These are phyloP conservation scores for Aurelia sp. DNA, from an alignment of 30 jellyfish, hydroid and myxozoan species.

Conservation along the genomic window DNA sequence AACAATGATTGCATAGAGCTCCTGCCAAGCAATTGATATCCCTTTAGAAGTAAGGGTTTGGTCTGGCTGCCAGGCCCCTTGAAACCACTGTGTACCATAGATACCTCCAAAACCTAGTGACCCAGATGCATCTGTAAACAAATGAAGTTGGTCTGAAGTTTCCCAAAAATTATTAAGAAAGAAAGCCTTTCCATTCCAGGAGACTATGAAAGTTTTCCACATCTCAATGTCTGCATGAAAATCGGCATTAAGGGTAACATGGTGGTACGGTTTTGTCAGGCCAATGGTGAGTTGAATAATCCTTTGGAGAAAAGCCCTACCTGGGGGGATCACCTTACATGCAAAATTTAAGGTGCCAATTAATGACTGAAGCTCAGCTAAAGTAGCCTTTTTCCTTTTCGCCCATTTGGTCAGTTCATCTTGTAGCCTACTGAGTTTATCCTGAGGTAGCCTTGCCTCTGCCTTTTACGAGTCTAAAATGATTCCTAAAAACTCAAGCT, in stretches of 20 bases:
- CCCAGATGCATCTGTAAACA: conserved; percentile 38
- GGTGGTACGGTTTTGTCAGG: conserved; percentile 40
- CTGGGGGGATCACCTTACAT: conserved; percentile 67
- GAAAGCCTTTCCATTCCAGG: conserved; percentile 80
- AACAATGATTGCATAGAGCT: conserved; percentile 37
- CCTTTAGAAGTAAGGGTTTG: conserved; percentile 13
- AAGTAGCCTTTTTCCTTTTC: conserved; percentile 27
- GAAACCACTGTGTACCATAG: neutral
- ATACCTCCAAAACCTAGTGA: conserved; percentile 38
- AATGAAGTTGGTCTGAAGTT: neutral
- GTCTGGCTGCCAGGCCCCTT: neutral
- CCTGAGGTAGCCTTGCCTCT: conserved; percentile 56
- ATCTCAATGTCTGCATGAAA: conserved; percentile 53
- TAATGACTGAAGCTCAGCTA: conserved; percentile 56
- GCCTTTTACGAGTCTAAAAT: conserved; percentile 31
- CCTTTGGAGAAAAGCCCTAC: conserved; percentile 23
- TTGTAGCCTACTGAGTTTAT: conserved; percentile 40
- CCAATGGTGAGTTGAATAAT: conserved; percentile 38
- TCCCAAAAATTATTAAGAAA: neutral
- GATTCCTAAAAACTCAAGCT: conserved; percentile 58
- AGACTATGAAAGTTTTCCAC: conserved; percentile 52
- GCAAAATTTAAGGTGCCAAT: conserved; percentile 68
- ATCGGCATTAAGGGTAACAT: conserved; percentile 12
- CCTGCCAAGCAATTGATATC: conserved; percentile 47
- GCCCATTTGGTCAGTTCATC: neutral